Evolutionary conservation across 2,113 vertebrate genomes (phyloP).

Genomic region (Macquaria ambigua): DNA sequence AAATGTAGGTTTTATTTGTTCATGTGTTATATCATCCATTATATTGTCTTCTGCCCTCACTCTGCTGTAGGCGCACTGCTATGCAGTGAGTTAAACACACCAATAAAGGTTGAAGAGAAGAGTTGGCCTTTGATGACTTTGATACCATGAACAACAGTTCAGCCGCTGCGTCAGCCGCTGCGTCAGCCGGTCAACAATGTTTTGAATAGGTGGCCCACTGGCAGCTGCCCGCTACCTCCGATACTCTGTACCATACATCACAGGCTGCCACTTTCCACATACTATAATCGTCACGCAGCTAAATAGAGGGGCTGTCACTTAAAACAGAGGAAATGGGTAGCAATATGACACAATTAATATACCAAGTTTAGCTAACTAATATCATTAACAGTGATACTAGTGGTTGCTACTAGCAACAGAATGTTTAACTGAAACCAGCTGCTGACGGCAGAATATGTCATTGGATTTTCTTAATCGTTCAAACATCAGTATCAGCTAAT

Average conservation of each 20-base stretch:
- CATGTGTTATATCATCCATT: neutral
- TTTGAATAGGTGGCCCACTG: neutral
- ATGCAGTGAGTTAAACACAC: neutral
- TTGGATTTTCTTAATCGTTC: neutral
- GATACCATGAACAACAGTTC: neutral
- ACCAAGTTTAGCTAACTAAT: neutral
- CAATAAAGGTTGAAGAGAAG: too few species aligned
- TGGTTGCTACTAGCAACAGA: neutral
- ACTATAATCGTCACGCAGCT: neutral
- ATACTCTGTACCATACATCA: neutral
- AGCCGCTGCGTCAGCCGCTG: neutral
- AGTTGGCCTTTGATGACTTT: neutral
- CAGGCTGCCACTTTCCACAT: neutral
- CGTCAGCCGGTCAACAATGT: neutral
- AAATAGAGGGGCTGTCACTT: neutral
- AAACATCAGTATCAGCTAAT: neutral
- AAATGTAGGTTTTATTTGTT: neutral
- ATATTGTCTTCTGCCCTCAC: neutral
- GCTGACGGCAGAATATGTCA: neutral
- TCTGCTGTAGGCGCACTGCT: neutral
- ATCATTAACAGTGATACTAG: neutral
- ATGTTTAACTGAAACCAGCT: neutral
- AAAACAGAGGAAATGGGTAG: too few species aligned
- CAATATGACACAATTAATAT: too few species aligned
- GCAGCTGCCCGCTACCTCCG: neutral